Conservation (phyloP, 2,888 invertebrate species). For the Nemotelus pantherinus region DNA sequence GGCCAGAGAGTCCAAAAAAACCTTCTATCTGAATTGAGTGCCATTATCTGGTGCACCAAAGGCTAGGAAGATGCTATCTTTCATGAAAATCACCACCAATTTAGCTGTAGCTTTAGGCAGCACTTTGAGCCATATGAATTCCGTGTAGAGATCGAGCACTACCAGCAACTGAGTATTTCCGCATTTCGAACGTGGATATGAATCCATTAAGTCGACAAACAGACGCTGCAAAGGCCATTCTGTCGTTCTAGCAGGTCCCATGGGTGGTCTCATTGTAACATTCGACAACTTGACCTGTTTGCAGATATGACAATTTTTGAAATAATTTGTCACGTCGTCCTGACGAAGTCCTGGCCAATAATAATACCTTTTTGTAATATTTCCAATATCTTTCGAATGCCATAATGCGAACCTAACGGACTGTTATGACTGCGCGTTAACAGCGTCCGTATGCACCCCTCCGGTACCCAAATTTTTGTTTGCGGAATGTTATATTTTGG, state of each 20-base stretch:
- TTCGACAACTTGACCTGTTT: constrained; percentile 1
- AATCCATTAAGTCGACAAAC: not conserved
- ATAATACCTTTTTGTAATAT: constrained; percentile 13
- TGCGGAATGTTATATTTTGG: too few relatives aligned
- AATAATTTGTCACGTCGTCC: not conserved
- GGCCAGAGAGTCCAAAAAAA: not conserved
- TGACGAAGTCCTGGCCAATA: constrained; percentile 2
- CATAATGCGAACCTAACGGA: not conserved
- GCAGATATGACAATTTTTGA: not conserved
- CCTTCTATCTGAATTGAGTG: not conserved
- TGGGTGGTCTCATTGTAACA: constrained; percentile 4
- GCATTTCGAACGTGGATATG: constrained; percentile 16
- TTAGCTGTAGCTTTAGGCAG: not conserved
- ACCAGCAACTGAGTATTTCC: constrained; percentile 17
- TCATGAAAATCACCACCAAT: too few relatives aligned
- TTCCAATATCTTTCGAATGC: not conserved
- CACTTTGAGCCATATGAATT: constrained; percentile 12
- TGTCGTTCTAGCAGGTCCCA: not conserved
- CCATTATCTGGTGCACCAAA: constrained; percentile 22
- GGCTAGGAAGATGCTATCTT: not conserved
- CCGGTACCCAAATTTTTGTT: not conserved
- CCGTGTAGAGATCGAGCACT: not conserved
- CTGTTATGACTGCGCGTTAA: not conserved
- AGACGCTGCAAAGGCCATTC: constrained; percentile 20
- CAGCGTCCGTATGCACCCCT: not conserved